Base-by-base conservation (phyloP, 2,113 vertebrate species). In the Embiotoca jacksoni region DNA sequence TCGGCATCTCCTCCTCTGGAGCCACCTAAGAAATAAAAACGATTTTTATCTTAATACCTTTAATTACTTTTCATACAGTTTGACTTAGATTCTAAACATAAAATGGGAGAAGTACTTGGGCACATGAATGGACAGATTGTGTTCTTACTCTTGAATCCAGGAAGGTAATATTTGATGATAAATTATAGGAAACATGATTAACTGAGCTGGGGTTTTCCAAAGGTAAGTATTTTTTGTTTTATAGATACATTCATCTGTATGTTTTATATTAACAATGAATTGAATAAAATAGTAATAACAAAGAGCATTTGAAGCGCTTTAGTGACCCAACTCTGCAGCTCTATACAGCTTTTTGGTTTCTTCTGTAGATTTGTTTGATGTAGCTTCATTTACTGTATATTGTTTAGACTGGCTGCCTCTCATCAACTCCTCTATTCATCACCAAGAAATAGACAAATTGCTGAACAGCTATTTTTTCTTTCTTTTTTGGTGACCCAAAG, bases 1-100 rank as follows among this genome's bases (percentile, higher is more conserved):
- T 97, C 75, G 94, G 94, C 0, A 92, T 82, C 76, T 96, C 96
- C 59, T 97, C 96, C 84, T 95, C 96, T 13, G 90, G 94, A 82
- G 94, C 93, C 82, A 97, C 94, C 96, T 98, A 90, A 16, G 3
- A 78, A 79, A 70, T 80, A 52, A 64, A 66, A 33, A 62, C 3
- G 31, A 44, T 57, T 39, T 23, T 13, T 31, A 30, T 78, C 30
- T 35, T 31, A 35, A 60, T 41, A 6, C 6, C 4, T 11, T 14
- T 2, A 50, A 35, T 49, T 35, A 35, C 23, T 23, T 23, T 23
- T 23, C 23, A n/a, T n/a, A 4, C 15, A 56, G 39, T 46, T 64
- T 44, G 13, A 11, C 41, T 44, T 9, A 11, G 10, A 41, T 41
- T 41, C 2, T 41, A 5, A 41, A 41, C 39, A 41, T 41, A 41